Base-by-base conservation (phyloP, 2,888 invertebrate genomes). In the Drosophila prostipennis region DNA sequence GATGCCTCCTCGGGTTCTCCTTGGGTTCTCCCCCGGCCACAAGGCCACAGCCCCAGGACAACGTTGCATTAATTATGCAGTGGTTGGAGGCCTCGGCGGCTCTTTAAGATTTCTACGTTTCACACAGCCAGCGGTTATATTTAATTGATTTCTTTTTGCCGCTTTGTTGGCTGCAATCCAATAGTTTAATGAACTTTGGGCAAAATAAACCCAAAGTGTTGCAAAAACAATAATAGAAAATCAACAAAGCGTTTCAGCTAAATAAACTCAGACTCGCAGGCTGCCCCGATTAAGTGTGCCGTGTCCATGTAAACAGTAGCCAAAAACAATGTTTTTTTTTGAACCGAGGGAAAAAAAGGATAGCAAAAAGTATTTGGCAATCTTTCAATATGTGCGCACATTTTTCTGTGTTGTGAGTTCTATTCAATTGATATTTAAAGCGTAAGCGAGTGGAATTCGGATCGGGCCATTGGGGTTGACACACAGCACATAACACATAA, bases 21-120 rank as follows among this genome's bases (percentile, higher is more conserved):
- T 32, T 11, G 19, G 37, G 1, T 7, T 45, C 26, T 26, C n/a
- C 37, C 29, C 34, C 26, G 1, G 43, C 42, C 42, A 42, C 39
- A 49, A 57, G 52, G 73, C 48, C 70, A n/a, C 34, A 43, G 63
- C 74, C 64, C 39, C 55, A 74, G 58, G 72, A 72, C 72, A 72
- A 53, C 61, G 49, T 56, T 57, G 55, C 72, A 88, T 84, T 86
- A 88, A 86, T 83, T 83, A 84, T 84, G 70, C 65, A 76, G 59
- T 42, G 48, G 39, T 26, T 43, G 34, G 34, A 32, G 46, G 48
- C 14, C 40, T 72, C 13, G 34, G 29, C 45, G 60, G 19, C n/a
- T 32, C 36, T 51, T 71, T 39, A 51, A 43, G 65, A 26, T 34
- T 32, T 26, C 6, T 14, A n/a, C 26, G 36, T 14, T n/a, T n/a